Percentiles rank a stretch among this genome's conserved stretches.
These are phyloP conservation scores for Procambarus virginalis DNA, from an alignment of 1,140 invertebrate genomes.

Conservation along the genomic window DNA sequence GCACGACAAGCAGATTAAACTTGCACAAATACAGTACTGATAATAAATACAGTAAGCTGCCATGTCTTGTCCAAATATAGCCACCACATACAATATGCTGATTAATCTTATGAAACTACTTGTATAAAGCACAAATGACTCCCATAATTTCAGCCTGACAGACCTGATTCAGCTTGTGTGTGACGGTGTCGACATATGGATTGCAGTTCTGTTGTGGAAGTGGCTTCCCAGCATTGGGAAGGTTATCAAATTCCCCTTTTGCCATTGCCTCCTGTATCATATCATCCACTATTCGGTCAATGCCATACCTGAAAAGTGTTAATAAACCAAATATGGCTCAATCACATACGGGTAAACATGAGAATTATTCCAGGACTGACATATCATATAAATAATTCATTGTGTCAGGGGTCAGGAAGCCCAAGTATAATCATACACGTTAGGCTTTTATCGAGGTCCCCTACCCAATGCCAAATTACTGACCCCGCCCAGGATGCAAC, in stretches of 20 bases:
- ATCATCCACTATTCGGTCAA: conserved; percentile 91
- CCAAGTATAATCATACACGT: no score
- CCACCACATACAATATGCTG: no score
- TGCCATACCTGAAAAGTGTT: conserved; percentile 79
- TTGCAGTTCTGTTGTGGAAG: conserved; percentile 81
- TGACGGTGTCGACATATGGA: conserved; percentile 90
- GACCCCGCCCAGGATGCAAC: no score
- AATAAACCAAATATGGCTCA: neutral
- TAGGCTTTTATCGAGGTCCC: no score
- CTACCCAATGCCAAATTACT: no score
- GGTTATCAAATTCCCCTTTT: conserved; percentile 89
- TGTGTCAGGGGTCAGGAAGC: no score
- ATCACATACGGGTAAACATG: neutral
- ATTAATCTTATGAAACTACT: no score
- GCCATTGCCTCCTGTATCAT: conserved; percentile 92
- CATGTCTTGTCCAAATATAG: no score
- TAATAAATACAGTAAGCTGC: neutral
- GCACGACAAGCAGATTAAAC: no score
- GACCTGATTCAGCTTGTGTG: conserved; percentile 91
- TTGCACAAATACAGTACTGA: neutral
- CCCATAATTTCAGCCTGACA: neutral
- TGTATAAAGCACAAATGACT: neutral
- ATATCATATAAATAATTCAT: no score
- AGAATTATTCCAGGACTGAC: neutral
- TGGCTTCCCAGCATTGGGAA: conserved; percentile 87